These are phyloP conservation scores for Oreotragus oreotragus DNA, from an alignment of 2,113 vertebrate species.

Conservation along the genomic window DNA sequence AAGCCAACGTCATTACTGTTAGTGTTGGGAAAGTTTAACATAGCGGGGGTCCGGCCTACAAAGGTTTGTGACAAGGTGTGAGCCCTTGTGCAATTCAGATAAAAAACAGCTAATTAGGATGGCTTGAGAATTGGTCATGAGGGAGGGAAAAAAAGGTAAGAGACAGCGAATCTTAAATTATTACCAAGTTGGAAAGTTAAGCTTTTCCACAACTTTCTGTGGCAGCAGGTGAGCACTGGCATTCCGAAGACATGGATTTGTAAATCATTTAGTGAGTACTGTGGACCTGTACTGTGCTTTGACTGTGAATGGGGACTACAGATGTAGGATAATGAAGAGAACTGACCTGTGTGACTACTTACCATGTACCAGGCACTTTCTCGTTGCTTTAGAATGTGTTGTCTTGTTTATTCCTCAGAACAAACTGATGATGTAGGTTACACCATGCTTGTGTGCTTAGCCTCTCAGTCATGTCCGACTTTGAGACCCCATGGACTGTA, in stretches of 20 bases:
- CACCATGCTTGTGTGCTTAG: neutral
- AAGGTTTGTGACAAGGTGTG: conserved; percentile 10
- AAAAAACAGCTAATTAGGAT: conserved; percentile 8
- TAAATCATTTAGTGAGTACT: neutral
- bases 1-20: neutral
- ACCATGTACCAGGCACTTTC: neutral
- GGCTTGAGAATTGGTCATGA: neutral
- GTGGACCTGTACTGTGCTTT: neutral
- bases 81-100: neutral
- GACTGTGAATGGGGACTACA: neutral
- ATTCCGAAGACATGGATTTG: neutral
- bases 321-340: neutral
- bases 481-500: neutral
- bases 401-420: neutral
- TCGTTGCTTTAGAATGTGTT: neutral
- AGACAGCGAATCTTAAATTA: neutral
- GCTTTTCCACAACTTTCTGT: neutral
- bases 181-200: neutral
- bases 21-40: neutral
- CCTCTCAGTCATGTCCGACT: neutral
- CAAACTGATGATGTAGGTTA: neutral
- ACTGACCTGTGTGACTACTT: neutral
- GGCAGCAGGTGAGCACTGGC: neutral
- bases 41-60: neutral
- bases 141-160: neutral